phyloP scores from a whole-genome alignment of 2,888 invertebrate species.

The Tipula confusa region DNA sequence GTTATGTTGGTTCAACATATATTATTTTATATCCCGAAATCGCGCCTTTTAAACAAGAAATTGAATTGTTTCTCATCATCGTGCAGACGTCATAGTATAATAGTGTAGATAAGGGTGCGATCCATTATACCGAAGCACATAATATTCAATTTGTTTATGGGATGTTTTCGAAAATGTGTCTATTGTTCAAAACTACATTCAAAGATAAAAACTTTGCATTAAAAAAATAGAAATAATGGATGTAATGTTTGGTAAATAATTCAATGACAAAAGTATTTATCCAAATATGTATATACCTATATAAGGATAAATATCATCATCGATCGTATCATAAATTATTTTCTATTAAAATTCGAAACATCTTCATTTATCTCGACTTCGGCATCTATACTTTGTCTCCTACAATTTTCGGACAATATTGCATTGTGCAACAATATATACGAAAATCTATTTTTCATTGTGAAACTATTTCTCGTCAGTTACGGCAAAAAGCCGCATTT shows the following conservation, averaged over 20 bases:
- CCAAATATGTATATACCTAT: not conserved
- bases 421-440: not conserved
- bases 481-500: not conserved
- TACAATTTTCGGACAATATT: not conserved
- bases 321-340: slow-evolving; percentile 7
- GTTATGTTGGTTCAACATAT: slow-evolving; percentile 9
- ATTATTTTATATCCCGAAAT: not conserved
- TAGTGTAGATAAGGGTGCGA: not conserved
- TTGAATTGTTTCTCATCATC: not conserved
- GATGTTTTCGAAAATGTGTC: not conserved
- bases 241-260: slow-evolving; percentile 20
- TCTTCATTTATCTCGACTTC: not conserved
- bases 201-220: not conserved
- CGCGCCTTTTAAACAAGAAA: not conserved
- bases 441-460: not conserved
- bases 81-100: not conserved
- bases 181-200: not conserved
- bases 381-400: not conserved
- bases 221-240: not conserved
- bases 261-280: not conserved
- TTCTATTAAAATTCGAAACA: not conserved
- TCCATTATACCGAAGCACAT: not conserved
- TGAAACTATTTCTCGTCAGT: not conserved
- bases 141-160: slow-evolving; percentile 13
- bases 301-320: not conserved